A percentile compares a stretch with the other conserved stretches of the same genome.
Evolutionary conservation across 1,140 invertebrate genomes (phyloP).

Genomic region (Lasioglossum baleicum): DNA sequence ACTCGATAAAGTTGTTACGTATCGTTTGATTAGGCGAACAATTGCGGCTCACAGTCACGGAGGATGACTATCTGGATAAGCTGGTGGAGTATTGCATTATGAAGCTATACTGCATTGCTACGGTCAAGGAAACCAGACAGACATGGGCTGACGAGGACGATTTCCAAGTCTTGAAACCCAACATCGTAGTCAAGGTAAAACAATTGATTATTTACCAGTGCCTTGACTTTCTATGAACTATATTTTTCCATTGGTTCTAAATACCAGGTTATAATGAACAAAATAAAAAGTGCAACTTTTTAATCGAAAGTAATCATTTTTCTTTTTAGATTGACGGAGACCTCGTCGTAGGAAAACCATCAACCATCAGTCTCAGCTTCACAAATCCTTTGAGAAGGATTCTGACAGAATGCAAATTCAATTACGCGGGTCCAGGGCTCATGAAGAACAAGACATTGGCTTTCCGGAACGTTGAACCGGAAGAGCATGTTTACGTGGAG

Average conservation of each 20-base stretch:
- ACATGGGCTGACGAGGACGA: conserved; percentile 88
- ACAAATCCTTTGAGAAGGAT: conserved; percentile 84
- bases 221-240: too few species aligned
- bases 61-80: conserved; percentile 86
- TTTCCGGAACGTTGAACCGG: conserved; percentile 80
- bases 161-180: conserved; percentile 87
- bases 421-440: conserved; percentile 85
- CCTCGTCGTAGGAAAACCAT: conserved; percentile 80
- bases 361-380: conserved; percentile 83
- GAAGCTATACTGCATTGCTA: conserved; percentile 86
- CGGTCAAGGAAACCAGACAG: conserved; percentile 86
- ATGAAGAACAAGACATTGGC: conserved; percentile 81
- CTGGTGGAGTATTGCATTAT: conserved; percentile 88
- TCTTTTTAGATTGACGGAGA: conserved; percentile 81
- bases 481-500: conserved; percentile 79
- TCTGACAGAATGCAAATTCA: conserved; percentile 84
- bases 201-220: background rate
- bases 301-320: background rate
- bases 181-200: conserved; percentile 83
- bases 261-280: too few species aligned
- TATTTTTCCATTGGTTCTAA: too few species aligned
- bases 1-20: background rate
- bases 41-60: conserved; percentile 81
- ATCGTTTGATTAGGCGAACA: conserved; percentile 81
- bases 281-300: too few species aligned